A percentile compares a stretch with the other conserved stretches of the same genome.
phyloP scores from a whole-genome alignment of 1,140 invertebrate genomes.

The Drosophila parabipectinata region DNA sequence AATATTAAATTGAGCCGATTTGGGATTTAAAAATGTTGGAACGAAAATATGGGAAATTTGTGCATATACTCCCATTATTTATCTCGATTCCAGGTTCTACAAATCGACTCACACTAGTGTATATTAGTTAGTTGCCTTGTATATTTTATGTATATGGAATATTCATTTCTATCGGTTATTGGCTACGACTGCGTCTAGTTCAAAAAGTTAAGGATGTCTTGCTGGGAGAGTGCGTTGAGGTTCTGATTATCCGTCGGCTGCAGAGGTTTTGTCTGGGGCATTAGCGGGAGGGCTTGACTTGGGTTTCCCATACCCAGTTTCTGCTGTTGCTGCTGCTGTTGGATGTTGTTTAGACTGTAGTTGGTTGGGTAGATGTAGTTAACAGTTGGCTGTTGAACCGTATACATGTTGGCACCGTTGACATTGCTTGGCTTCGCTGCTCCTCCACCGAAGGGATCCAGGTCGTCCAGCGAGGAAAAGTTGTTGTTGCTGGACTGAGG shows the following conservation, averaged over 20 bases:
- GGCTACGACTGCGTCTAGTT: slow-evolving; percentile 60
- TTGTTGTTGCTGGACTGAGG: slow-evolving; percentile 73
- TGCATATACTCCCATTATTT: neutral
- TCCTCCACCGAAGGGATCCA: slow-evolving; percentile 67
- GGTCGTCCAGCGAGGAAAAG: slow-evolving; percentile 70
- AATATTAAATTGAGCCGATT: slow-evolving; percentile 7
- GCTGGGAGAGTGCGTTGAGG: slow-evolving; percentile 76
- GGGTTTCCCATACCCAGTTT: slow-evolving; percentile 46
- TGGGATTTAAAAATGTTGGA: neutral
- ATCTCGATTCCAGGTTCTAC: neutral
- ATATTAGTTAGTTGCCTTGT: slow-evolving; percentile 11
- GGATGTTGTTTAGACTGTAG: slow-evolving; percentile 57
- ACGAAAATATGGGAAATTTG: neutral
- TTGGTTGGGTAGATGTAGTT: slow-evolving; percentile 77
- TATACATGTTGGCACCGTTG: slow-evolving; percentile 72
- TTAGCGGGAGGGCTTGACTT: slow-evolving; percentile 45
- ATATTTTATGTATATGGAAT: slow-evolving; percentile 36
- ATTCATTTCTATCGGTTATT: slow-evolving; percentile 46
- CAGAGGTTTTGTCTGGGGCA: slow-evolving; percentile 51
- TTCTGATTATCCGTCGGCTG: slow-evolving; percentile 68
- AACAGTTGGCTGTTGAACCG: slow-evolving; percentile 69
- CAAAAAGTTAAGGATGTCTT: slow-evolving; percentile 80
- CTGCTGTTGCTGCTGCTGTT: slow-evolving; percentile 45
- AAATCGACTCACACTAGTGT: neutral
- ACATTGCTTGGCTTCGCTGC: slow-evolving; percentile 44